Conservation (phyloP, 1,140 invertebrate genomes). For the Drosophila arawakana region DNA sequence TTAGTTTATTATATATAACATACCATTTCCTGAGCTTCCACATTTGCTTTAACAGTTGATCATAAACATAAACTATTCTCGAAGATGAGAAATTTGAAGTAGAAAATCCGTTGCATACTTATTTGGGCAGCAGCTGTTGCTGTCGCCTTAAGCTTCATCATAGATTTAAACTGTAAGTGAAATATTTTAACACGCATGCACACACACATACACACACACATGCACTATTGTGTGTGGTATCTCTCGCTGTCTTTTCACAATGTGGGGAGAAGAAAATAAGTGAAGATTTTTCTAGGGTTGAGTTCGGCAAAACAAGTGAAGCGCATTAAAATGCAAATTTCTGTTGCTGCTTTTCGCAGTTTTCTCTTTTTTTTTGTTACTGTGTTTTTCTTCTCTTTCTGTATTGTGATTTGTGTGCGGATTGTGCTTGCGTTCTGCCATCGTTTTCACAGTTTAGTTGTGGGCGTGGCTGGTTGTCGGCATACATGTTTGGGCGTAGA, state of each 20-base stretch:
- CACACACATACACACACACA: conserved; percentile 4
- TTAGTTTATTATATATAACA: no score
- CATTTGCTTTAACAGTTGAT: background rate
- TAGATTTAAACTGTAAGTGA: conserved; percentile 33
- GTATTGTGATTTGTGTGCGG: conserved; percentile 70
- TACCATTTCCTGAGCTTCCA: no score
- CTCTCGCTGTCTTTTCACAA: conserved; percentile 23
- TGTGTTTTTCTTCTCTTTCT: conserved; percentile 26
- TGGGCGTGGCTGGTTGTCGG: conserved; percentile 56
- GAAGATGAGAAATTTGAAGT: background rate
- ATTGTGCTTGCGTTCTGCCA: conserved; percentile 45
- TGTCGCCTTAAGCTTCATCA: conserved; percentile 35
- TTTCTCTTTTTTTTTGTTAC: conserved; percentile 10
- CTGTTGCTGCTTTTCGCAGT: conserved; percentile 35
- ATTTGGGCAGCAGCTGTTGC: conserved; percentile 23
- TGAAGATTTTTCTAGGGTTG: conserved; percentile 27
- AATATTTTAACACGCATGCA: conserved; percentile 37
- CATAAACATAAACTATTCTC: background rate
- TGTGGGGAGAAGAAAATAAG: conserved; percentile 23
- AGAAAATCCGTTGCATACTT: conserved; percentile 27
- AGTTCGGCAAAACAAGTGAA: conserved; percentile 73
- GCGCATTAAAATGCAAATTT: conserved; percentile 83
- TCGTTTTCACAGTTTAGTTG: conserved; percentile 70
- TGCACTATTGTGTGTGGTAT: conserved; percentile 1
- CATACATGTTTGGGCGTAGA: conserved; percentile 42